Percentiles rank a stretch among this genome's conserved stretches.
Evolutionary conservation across 2,113 vertebrate genomes (phyloP).

Genomic region (Corvus moneduloides): DNA sequence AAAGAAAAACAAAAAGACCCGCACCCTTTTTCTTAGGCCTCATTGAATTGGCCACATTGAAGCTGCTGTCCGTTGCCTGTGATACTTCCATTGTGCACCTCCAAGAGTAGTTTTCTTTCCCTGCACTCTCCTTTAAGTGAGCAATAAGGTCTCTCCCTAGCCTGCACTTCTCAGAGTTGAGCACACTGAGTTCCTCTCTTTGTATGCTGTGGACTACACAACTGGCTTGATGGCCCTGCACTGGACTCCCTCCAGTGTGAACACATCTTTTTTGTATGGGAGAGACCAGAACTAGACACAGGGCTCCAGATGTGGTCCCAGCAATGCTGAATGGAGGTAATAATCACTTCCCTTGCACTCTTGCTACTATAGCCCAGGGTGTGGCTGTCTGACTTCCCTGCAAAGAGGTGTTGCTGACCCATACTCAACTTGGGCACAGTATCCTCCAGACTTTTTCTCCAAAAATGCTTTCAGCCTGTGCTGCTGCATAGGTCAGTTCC

Average conservation of each 20-base stretch:
- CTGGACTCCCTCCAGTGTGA: background rate
- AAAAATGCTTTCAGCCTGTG: background rate
- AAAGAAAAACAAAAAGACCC: background rate
- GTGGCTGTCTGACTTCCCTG: background rate
- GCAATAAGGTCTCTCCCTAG: background rate
- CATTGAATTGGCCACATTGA: background rate
- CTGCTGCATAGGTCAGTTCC: background rate
- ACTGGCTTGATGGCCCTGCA: background rate
- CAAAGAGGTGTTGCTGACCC: background rate
- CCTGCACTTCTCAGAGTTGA: background rate
- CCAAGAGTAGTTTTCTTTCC: background rate
- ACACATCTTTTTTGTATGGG: background rate
- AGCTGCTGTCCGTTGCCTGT: background rate
- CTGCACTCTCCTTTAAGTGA: background rate
- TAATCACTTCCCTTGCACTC: background rate
- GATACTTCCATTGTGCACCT: background rate
- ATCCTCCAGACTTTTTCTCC: background rate
- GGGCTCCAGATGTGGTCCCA: background rate
- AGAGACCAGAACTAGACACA: background rate
- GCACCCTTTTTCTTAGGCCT: background rate
- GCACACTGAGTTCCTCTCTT: background rate
- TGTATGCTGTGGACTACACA: background rate
- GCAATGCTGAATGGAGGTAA: background rate
- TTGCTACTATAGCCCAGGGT: background rate
- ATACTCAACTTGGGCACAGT: background rate